Base-by-base conservation (phyloP, 1,140 invertebrate species). In the Calycopis cecrops region DNA sequence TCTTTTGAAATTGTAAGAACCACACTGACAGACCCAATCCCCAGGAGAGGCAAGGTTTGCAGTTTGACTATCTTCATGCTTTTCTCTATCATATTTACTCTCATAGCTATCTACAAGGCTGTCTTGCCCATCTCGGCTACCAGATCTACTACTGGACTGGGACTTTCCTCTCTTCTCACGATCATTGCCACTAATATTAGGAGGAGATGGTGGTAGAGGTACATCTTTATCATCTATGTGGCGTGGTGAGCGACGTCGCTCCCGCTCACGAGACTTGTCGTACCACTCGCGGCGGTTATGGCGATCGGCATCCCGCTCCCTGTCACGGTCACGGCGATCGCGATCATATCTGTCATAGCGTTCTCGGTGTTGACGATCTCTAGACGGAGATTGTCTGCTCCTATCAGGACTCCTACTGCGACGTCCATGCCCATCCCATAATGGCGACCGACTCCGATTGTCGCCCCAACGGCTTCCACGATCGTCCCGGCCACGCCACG, bases 11-110 rank as follows among this genome's bases (percentile, higher is more conserved):
- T 88, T 88, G 49, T 87, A 83, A 1, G 83, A 77, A 6, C 87
- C 87, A 69, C 87, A 88, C 48, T 82, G 82, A 60, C 87, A 88
- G 35, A 87, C 79, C 87, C 87, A 88, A 60, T 88, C 87, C 44
- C 83, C 83, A 7, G 80, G 73, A n/a, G 76, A 78, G 6, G 73
- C 78, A 37, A 16, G 40, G 16, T 73, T 77, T 4, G 70, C 67
- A 9, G 63, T 35, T 55, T 67, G 69, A 10, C 65, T 55, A 4
- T 73, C 68, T 10, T 76, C 65, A 38, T 65, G 57, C 33, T 71
- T 72, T 11, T 79, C 72, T 35, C 65, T 61, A 9, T 73, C 73
- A 50, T 71, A 73, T 51, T 76, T 71, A 11, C 48, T 60, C 4
- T 79, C 74, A 37, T 62, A 65, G 18, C 34, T 59, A 12, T 60